These are phyloP conservation scores for Trachelus tabidus DNA, from an alignment of 2,888 invertebrate genomes.

Conservation along the genomic window DNA sequence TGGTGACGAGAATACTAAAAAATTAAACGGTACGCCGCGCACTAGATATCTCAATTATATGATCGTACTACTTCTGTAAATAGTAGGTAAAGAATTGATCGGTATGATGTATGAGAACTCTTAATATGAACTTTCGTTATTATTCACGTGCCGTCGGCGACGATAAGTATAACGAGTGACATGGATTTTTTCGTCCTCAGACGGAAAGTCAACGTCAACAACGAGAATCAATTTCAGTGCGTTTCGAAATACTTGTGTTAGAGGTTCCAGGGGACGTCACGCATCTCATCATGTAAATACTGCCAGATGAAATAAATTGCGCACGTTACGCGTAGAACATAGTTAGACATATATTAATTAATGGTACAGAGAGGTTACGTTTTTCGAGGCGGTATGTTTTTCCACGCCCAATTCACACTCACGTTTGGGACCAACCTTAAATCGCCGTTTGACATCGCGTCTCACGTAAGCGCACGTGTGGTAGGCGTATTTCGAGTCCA, in stretches of 20 bases:
- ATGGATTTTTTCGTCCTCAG: neutral
- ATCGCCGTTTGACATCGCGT: constrained; percentile 45
- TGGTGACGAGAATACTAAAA: constrained; percentile 46
- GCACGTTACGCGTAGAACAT: neutral
- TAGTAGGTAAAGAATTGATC: constrained; percentile 26
- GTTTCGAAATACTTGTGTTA: neutral
- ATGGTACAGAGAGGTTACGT: neutral
- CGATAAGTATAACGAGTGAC: neutral
- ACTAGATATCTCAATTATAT: constrained; percentile 59
- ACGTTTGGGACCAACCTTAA: constrained; percentile 64
- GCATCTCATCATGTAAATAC: neutral
- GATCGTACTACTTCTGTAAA: constrained; percentile 61
- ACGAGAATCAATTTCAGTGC: neutral
- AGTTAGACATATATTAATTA: neutral
- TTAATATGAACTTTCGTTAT: neutral
- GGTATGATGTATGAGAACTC: neutral
- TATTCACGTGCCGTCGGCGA: neutral
- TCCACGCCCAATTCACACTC: constrained; percentile 37
- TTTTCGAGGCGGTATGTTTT: neutral
- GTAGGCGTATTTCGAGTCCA: neutral
- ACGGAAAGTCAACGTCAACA: neutral
- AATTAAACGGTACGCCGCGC: constrained; percentile 51
- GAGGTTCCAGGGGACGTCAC: neutral
- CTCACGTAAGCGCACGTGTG: neutral
- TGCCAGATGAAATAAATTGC: neutral